Base-by-base conservation (phyloP, 2,113 vertebrate genomes). In the Xiphophorus couchianus region DNA sequence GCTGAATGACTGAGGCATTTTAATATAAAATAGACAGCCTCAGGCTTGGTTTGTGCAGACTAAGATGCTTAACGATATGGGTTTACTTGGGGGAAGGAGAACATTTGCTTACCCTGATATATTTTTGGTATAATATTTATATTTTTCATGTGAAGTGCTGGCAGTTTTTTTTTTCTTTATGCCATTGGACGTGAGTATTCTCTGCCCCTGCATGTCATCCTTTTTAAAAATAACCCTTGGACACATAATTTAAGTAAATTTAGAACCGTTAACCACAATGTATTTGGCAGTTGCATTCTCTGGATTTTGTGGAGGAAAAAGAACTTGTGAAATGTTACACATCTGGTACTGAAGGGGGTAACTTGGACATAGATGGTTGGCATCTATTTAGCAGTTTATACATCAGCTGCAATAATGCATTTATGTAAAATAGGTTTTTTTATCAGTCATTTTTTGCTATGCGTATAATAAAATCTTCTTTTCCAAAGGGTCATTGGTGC, bases 51-150 rank as follows among this genome's bases (percentile, higher is more conserved):
- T 75, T 78, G 39, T 77, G 19, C 76, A 75, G 68, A 69, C 65
- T 76, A 71, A 70, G 81, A 74, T 76, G 76, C 74, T 80, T n/a
- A 31, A 25, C 66, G 72, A 74, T 54, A 30, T 28, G 27, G 27
- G 27, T 88, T 73, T 76, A 29, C 54, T 68, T 15, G 35, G 60
- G 22, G 48, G 58, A 74, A 63, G 33, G 82, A 84, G 69, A 77
- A 65, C 73, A 81, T 81, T 79, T 81, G 63, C 76, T 81, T 48
- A 17, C 14, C 44, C 14, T 48, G 44, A 48, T 19, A 65, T 82
- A 64, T 71, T 65, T 78, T 83, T 78, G 83, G 65, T 83, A 81
- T 81, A 80, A 84, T 30, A 64, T 84, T 79, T 71, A 76, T 86
- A 77, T 30, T 74, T 75, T 87, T 74, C 70, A 87, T 80, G 65